Percentiles rank a stretch among this genome's conserved stretches.
Evolutionary conservation across 35 echinoderm and acorn worm genomes (phyloP).

Genomic region (Heliocidaris erythrogramma): DNA sequence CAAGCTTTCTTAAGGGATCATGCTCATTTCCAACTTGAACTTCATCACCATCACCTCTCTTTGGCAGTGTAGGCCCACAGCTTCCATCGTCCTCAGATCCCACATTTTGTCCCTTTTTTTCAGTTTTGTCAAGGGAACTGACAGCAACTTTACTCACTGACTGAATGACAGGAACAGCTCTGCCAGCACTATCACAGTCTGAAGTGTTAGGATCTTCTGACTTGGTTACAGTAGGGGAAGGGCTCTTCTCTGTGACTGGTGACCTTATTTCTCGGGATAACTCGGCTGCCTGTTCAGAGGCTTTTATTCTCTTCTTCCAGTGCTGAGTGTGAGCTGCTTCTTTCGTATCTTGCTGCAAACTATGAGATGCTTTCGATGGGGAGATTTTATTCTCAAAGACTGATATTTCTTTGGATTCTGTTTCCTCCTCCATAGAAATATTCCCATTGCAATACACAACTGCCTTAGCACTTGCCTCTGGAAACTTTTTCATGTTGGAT

Average conservation of each 20-base stretch:
- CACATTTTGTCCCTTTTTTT: background rate
- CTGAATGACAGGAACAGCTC: slow-evolving; percentile 8
- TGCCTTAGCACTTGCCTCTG: background rate
- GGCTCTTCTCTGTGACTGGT: background rate
- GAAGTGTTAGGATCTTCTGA: background rate
- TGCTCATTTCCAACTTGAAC: background rate
- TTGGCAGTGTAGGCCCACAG: background rate
- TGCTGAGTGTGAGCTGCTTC: slow-evolving; percentile 19
- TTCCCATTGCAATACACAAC: background rate
- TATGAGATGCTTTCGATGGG: background rate
- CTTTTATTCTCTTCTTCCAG: slow-evolving; percentile 40
- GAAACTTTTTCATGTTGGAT: background rate
- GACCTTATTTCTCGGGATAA: background rate
- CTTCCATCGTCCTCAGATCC: background rate
- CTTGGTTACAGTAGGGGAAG: background rate
- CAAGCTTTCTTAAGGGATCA: background rate
- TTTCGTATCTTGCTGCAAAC: background rate
- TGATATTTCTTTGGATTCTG: background rate
- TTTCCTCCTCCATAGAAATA: background rate
- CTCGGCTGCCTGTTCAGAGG: slow-evolving; percentile 15
- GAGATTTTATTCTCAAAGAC: background rate
- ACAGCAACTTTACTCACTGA: background rate
- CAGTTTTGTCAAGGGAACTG: background rate
- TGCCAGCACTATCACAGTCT: background rate
- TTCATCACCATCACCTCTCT: background rate